Percentiles rank a stretch among this genome's conserved stretches.
Evolutionary conservation across 2,888 invertebrate genomes (phyloP).

Genomic region (Erynnis tages): DNA sequence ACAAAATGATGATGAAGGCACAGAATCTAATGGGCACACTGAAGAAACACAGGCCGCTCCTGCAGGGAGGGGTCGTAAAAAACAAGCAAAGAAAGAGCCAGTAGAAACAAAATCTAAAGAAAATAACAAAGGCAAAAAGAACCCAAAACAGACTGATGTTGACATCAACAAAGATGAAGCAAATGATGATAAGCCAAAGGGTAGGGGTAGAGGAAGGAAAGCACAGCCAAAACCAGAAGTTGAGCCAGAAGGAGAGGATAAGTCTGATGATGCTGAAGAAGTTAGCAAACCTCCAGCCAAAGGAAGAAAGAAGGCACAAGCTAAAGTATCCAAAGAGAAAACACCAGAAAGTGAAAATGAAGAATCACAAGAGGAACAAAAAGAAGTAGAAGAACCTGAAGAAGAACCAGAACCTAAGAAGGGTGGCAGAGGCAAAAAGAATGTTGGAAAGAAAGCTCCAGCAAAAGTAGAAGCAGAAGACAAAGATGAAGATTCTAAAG

Average conservation of each 20-base stretch:
- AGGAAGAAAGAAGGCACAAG: constrained; percentile 42
- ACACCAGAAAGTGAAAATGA: constrained; percentile 46
- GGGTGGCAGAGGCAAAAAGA: constrained; percentile 56
- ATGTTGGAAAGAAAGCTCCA: constrained; percentile 54
- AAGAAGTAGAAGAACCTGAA: constrained; percentile 44
- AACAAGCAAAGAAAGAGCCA: constrained; percentile 57
- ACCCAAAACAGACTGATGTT: constrained; percentile 45
- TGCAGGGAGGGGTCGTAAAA: constrained; percentile 57
- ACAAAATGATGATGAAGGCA: constrained; percentile 43
- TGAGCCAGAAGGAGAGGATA: constrained; percentile 47
- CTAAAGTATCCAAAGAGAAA: constrained; percentile 47
- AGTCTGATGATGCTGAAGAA: constrained; percentile 40
- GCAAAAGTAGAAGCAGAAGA: constrained; percentile 55
- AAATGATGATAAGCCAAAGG: constrained; percentile 55
- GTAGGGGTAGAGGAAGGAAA: constrained; percentile 59
- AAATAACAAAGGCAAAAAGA: constrained; percentile 52
- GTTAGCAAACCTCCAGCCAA: constrained; percentile 47
- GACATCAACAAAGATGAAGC: constrained; percentile 39
- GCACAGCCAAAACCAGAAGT: constrained; percentile 48
- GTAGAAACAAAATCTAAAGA: constrained; percentile 47
- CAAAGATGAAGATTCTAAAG: constrained; percentile 44
- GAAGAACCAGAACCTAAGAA: constrained; percentile 55
- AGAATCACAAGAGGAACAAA: constrained; percentile 45
- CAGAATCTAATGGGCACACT: constrained; percentile 53
- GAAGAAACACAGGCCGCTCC: constrained; percentile 40